Percentiles rank a stretch among this genome's conserved stretches.
These are phyloP conservation scores for Pseudoatta argentina DNA, from an alignment of 1,140 invertebrate species.

Conservation along the genomic window DNA sequence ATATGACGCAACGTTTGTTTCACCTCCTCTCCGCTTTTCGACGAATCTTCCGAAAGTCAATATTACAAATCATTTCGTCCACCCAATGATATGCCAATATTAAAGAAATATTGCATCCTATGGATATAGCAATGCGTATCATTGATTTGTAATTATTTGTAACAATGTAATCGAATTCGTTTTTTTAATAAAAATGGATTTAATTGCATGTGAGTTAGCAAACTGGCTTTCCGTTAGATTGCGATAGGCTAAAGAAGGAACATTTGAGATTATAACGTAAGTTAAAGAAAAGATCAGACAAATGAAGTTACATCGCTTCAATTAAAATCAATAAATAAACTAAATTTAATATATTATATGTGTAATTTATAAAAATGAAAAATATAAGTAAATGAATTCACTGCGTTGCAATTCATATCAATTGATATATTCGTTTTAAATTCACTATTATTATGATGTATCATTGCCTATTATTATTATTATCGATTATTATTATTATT, in stretches of 20 bases:
- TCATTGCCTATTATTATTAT: background rate
- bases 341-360: background rate
- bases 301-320: constrained; percentile 5
- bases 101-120: background rate
- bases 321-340: constrained; percentile 6
- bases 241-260: constrained; percentile 15
- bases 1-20: constrained; percentile 20
- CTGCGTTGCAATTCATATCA: constrained; percentile 12
- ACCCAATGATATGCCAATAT: background rate
- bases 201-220: background rate
- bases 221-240: constrained; percentile 22
- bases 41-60: constrained; percentile 28
- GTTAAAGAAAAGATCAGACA: constrained; percentile 1
- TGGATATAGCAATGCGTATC: constrained; percentile 20
- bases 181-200: background rate
- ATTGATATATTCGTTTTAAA: constrained; percentile 15
- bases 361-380: constrained; percentile 22
- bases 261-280: background rate
- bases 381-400: background rate
- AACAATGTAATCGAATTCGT: constrained; percentile 1
- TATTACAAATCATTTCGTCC: constrained; percentile 3
- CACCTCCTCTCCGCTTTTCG: background rate
- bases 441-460: constrained; percentile 13
- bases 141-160: constrained; percentile 24
- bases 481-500: constrained; percentile 9